These are phyloP conservation scores for Falco punctatus DNA, from an alignment of 2,113 vertebrate species.

Conservation along the genomic window DNA sequence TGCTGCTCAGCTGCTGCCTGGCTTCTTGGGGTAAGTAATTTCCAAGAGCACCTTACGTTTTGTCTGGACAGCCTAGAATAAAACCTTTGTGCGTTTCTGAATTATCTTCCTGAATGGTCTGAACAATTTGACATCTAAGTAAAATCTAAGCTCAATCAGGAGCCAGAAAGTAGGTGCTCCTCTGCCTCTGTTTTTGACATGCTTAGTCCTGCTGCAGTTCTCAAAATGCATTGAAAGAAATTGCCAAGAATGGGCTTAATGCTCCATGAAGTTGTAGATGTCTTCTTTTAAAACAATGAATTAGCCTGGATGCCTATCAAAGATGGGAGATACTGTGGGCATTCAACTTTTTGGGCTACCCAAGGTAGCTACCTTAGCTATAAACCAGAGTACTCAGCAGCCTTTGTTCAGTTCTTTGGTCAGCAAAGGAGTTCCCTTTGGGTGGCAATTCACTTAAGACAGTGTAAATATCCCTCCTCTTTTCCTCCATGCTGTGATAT, in stretches of 20 bases:
- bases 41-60: background rate
- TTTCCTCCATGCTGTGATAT: background rate
- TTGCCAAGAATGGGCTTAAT: background rate
- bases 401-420: background rate
- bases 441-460: background rate
- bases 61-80: background rate
- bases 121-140: background rate
- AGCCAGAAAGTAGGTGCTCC: background rate
- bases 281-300: background rate
- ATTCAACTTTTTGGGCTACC: background rate
- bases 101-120: background rate
- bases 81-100: background rate
- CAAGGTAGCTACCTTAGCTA: background rate
- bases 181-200: background rate
- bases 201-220: rapidly evolving
- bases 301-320: background rate
- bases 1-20: background rate
- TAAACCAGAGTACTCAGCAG: background rate
- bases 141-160: background rate
- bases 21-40: background rate
- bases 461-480: background rate
- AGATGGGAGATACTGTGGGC: background rate
- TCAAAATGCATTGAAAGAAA: background rate
- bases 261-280: background rate
- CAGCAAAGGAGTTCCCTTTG: background rate